Evolutionary conservation across 2,113 vertebrate species (phyloP), one percentile per base, ranked within the genome.

Genomic region (Cervus canadensis): DNA sequence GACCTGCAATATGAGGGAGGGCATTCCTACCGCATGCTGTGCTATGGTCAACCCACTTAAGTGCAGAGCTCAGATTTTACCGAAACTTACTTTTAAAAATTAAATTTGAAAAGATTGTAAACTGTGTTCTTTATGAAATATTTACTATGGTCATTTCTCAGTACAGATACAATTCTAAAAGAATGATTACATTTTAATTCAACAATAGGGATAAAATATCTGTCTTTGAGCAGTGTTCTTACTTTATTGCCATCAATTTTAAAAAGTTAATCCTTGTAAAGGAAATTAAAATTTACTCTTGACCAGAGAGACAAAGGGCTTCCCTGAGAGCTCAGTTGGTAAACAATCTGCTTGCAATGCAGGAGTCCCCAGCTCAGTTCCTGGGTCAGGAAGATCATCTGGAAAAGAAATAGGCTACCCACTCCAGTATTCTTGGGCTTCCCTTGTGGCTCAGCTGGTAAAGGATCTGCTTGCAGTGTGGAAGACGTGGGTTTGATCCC

Each of bases 71-170:
- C 91, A 87, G 3, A 19, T 36, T 43, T 64, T 10, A 40, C 23
- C 25, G 86, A 71, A 43, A 56, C 45, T 89, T 40, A 48, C 64
- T 95, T 87, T 54, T n/a, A 71, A 26, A 57, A 87, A 84, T 79
- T 92, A 40, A 87, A 30, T 67, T 83, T 83, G 57, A 12, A 52
- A 81, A 14, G 43, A 59, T 9, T 76, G 16, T 83, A 40, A 56
- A 78, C 59, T 52, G 4, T 64, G 40, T 54, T 85, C 79, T 86
- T 67, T 91, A 28, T 88, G 82, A 93, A 95, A 79, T 83, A 71
- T 50, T 95, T 59, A 40, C 25, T 78, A 0, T 93, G n/a, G 60
- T 85, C 50, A 60, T 85, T 94, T 94, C 57, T 84, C 87, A 28
- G 2, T 87, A 19, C 28, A 50, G 79, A 3, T 88, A 30, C 13